These are phyloP conservation scores for Lycopodina hypogea DNA, from an alignment of 37 sponge, comb jelly and placozoan genomes.

Conservation along the genomic window DNA sequence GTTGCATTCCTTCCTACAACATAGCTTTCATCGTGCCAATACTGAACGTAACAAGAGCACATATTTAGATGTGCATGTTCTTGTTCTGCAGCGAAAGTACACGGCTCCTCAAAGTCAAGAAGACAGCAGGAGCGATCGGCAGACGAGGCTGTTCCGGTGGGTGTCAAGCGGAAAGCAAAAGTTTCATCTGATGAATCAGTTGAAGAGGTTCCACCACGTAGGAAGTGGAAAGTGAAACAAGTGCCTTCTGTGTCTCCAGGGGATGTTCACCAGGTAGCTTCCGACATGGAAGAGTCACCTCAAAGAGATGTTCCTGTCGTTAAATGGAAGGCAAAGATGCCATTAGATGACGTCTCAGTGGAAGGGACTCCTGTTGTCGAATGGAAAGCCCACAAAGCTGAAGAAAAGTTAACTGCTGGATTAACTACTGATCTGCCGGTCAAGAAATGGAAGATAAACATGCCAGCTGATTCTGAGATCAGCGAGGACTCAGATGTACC, in stretches of 20 bases:
- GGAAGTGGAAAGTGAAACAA: constrained; percentile 27
- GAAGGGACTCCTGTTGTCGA: constrained; percentile 22
- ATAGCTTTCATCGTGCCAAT: too few species aligned
- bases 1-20: too few species aligned
- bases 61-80: too few species aligned
- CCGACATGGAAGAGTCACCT: not conserved
- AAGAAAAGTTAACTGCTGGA: not conserved
- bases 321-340: constrained; percentile 30
- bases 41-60: too few species aligned
- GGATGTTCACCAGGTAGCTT: not conserved
- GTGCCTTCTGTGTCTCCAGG: constrained; percentile 3
- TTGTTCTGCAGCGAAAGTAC: too few species aligned
- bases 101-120: too few species aligned
- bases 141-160: constrained; percentile 1
- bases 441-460: not conserved
- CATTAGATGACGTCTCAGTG: too few species aligned
- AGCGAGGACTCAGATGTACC: constrained; percentile 29
- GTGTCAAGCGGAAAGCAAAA: constrained; percentile 15
- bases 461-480: not conserved
- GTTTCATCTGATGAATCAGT: not conserved
- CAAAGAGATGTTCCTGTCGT: constrained; percentile 32
- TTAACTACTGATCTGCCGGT: constrained; percentile 7
- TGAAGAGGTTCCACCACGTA: not conserved
- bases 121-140: not conserved
- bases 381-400: not conserved